phyloP scores from a whole-genome alignment of 2,113 vertebrate genomes.

The Apaloderma vittatum region DNA sequence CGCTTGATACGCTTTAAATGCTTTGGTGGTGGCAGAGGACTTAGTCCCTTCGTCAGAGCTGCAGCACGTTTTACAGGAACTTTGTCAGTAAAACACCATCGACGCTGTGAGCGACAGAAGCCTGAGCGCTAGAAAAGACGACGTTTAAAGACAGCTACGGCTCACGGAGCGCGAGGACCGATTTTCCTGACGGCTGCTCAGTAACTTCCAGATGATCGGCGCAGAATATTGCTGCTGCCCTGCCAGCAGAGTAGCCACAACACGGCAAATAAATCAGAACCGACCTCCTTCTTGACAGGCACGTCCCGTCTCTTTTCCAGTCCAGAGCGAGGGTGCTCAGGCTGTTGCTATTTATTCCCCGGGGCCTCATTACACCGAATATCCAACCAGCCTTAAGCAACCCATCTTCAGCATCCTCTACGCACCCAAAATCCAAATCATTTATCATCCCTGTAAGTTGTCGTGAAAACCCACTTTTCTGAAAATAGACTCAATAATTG shows the following conservation, averaged over 20 bases:
- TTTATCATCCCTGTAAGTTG: conserved; percentile 65
- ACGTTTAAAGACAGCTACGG: neutral
- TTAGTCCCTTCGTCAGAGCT: neutral
- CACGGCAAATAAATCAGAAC: neutral
- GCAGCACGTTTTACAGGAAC: neutral
- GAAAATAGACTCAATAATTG: conserved; percentile 75
- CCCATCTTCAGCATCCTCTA: conserved; percentile 59
- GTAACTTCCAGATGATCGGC: accelerated
- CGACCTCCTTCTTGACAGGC: neutral
- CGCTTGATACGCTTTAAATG: neutral
- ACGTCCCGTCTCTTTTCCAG: conserved; percentile 22
- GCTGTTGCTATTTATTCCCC: conserved; percentile 50
- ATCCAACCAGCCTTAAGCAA: conserved; percentile 63
- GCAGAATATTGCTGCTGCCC: neutral
- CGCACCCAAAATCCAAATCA: conserved; percentile 59
- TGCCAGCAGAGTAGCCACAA: neutral
- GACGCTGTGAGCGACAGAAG: accelerated
- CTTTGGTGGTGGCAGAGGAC: neutral
- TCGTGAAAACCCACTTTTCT: conserved; percentile 65
- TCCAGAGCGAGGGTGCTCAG: conserved; percentile 44
- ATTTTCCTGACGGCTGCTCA: neutral
- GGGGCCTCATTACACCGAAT: conserved; percentile 67
- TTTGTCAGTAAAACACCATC: neutral
- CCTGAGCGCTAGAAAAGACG: neutral
- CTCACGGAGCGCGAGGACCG: accelerated